Percentiles rank a stretch among this genome's conserved stretches.
Conservation (phyloP, 2,888 invertebrate species). For the Diploptera punctata region DNA sequence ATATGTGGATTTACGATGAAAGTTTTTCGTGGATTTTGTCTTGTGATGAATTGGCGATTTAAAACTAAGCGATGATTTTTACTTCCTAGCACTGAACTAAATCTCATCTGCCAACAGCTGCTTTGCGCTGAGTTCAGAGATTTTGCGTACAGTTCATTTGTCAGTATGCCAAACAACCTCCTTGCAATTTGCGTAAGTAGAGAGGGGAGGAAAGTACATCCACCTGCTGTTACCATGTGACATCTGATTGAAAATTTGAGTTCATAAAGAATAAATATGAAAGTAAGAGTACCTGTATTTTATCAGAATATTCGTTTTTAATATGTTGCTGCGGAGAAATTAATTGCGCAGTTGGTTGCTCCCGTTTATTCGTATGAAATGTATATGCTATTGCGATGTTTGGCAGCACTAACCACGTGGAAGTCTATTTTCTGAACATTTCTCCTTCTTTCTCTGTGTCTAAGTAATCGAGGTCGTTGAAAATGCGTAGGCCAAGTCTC, state of each 20-base stretch:
- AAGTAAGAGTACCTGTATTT: no score
- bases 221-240: conserved; percentile 5
- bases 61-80: not conserved
- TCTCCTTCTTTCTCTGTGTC: not conserved
- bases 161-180: not conserved
- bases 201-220: not conserved
- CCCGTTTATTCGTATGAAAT: not conserved
- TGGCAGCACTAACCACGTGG: not conserved
- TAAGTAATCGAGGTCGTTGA: conserved; percentile 5
- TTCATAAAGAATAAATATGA: no score
- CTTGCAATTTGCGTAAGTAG: not conserved
- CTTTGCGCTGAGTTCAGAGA: not conserved
- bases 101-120: conserved; percentile 7
- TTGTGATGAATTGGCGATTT: no score
- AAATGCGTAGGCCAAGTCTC: not conserved
- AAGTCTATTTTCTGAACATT: not conserved
- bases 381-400: not conserved
- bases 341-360: not conserved
- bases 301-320: not conserved
- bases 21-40: no score
- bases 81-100: not conserved
- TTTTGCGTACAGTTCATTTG: conserved; percentile 12
- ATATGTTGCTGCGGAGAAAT: not conserved
- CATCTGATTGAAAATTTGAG: not conserved
- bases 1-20: no score